A percentile compares a stretch with the other conserved stretches of the same genome.
Evolutionary conservation across 2,797 vertebrate species (phyloP).

Genomic region (Balearica regulorum): DNA sequence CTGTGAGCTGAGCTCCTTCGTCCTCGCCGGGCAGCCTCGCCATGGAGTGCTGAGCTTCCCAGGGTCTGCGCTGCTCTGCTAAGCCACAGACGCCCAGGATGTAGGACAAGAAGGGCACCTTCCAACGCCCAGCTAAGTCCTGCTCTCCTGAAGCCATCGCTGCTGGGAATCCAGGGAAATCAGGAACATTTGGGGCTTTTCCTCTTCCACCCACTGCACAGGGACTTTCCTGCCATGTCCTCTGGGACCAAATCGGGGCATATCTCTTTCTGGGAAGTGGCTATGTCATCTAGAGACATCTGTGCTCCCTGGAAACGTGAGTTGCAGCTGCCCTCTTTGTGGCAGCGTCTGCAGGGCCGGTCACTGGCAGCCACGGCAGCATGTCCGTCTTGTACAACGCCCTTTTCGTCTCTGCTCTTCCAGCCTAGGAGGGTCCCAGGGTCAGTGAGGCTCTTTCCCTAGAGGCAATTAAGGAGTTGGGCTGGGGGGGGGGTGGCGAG

Average conservation of each 20-base stretch:
- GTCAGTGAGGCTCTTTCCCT: neutral
- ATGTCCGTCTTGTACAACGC: neutral
- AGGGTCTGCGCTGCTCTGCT: neutral
- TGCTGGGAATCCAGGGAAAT: neutral
- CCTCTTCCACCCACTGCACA: neutral
- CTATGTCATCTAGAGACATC: neutral
- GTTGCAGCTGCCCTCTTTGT: neutral
- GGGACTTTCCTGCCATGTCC: rapidly evolving
- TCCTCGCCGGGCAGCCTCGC: rapidly evolving
- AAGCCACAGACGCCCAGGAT: neutral
- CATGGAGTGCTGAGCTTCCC: neutral
- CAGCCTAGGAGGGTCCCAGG: neutral
- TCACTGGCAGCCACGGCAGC: neutral
- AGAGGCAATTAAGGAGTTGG: neutral
- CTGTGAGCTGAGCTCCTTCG: rapidly evolving
- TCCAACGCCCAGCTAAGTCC: neutral
- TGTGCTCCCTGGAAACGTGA: neutral
- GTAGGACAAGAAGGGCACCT: neutral
- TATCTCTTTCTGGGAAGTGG: neutral
- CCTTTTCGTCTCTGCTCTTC: neutral
- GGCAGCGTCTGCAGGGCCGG: neutral
- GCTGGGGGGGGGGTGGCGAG: neutral
- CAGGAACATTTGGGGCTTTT: neutral
- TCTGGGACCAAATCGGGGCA: rapidly evolving
- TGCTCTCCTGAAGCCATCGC: neutral